Conservation (phyloP, 1,140 invertebrate species). For the Cyclargus thomasi region DNA sequence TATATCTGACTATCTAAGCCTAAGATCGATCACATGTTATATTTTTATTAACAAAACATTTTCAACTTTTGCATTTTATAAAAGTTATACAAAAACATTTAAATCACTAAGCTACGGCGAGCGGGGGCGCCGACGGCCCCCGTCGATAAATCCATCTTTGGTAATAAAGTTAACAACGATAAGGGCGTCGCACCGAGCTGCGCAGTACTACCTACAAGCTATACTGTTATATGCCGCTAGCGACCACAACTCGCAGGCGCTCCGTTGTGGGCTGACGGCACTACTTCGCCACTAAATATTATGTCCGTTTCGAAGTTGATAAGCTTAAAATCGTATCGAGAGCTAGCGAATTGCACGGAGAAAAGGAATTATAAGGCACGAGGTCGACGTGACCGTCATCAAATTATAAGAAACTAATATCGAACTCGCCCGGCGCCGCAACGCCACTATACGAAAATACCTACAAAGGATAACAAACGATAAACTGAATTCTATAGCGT, state of each 20-base stretch:
- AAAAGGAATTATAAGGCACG: slow-evolving; percentile 64
- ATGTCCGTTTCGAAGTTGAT: slow-evolving; percentile 6
- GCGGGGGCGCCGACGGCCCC: slow-evolving; percentile 47
- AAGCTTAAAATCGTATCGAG: slow-evolving; percentile 39
- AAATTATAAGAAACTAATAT: slow-evolving; percentile 25
- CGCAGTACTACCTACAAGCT: background rate
- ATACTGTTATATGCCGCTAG: too few species aligned
- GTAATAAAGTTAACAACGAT: slow-evolving; percentile 67
- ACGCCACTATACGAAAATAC: slow-evolving; percentile 6
- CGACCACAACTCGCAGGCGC: background rate
- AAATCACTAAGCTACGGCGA: slow-evolving; percentile 63
- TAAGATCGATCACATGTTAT: slow-evolving; percentile 66
- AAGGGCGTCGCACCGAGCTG: slow-evolving; percentile 44
- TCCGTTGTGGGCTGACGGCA: background rate
- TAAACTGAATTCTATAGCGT: background rate
- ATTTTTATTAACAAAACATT: slow-evolving; percentile 55
- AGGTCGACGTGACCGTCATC: slow-evolving; percentile 46
- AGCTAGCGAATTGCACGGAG: slow-evolving; percentile 54
- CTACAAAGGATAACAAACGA: slow-evolving; percentile 10
- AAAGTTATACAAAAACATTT: slow-evolving; percentile 68
- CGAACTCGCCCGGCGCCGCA: background rate
- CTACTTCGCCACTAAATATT: slow-evolving; percentile 24
- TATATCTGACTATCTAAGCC: slow-evolving; percentile 56
- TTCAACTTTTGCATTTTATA: slow-evolving; percentile 60
- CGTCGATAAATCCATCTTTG: slow-evolving; percentile 66